Conservation (phyloP, 2,113 vertebrate species). For the Bungarus multicinctus region DNA sequence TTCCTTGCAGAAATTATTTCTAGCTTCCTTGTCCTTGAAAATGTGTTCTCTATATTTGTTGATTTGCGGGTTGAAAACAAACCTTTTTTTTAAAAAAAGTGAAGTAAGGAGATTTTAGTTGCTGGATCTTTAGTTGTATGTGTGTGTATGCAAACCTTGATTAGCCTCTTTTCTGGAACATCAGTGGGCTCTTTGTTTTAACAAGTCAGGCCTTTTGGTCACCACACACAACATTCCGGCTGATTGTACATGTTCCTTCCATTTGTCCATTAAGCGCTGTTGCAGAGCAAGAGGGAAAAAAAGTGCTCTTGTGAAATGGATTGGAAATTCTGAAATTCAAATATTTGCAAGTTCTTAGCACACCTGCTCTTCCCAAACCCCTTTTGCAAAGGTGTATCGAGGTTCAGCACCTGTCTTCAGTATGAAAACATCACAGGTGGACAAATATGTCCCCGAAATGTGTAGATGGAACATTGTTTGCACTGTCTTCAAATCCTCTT, state of each 20-base stretch:
- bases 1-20: not conserved
- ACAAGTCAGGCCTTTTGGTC: slow-evolving; percentile 51
- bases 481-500: not conserved
- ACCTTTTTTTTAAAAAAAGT: not conserved
- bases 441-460: not conserved
- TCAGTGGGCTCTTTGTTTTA: slow-evolving; percentile 45
- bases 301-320: slow-evolving; percentile 54
- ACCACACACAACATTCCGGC: slow-evolving; percentile 30
- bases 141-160: slow-evolving; percentile 25
- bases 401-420: not conserved
- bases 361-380: slow-evolving; percentile 36
- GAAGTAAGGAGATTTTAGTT: not conserved
- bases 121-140: slow-evolving; percentile 8
- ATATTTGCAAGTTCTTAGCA: slow-evolving; percentile 57
- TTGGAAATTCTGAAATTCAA: slow-evolving; percentile 62
- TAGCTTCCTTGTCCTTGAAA: not conserved
- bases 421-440: not conserved
- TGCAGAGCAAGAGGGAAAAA: slow-evolving; percentile 44
- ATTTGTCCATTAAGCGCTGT: slow-evolving; percentile 29
- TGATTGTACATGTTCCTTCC: slow-evolving; percentile 39
- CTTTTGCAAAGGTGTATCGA: slow-evolving; percentile 14
- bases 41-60: not conserved
- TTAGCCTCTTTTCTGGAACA: slow-evolving; percentile 24
- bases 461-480: not conserved
- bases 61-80: not conserved